Evolutionary conservation across 1,140 invertebrate genomes (phyloP).

Genomic region (Bombus waltoni): DNA sequence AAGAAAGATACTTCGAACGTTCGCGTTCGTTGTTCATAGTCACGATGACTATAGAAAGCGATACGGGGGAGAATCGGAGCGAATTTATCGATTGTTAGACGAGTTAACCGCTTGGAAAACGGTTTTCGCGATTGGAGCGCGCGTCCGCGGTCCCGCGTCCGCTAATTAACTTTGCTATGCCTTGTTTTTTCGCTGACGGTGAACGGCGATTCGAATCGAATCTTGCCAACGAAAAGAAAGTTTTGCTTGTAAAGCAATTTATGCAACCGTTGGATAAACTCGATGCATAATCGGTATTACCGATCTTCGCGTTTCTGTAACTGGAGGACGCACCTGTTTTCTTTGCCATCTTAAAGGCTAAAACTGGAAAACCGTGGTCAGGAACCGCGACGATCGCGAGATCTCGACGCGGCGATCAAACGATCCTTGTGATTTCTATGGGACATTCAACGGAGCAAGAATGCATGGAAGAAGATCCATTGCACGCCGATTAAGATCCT

Average conservation of each 20-base stretch:
- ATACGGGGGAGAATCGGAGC: not conserved
- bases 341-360: not conserved
- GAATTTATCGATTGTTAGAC: constrained; percentile 30
- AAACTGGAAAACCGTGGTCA: not conserved
- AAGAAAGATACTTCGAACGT: too few relatives aligned
- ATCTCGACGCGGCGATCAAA: not conserved
- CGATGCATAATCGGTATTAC: not conserved
- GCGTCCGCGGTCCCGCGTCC: not conserved
- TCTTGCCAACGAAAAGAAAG: constrained; percentile 4
- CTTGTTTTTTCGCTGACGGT: not conserved
- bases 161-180: constrained; percentile 3
- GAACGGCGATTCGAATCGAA: not conserved
- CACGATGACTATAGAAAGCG: constrained; percentile 1
- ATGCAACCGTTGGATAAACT: not conserved
- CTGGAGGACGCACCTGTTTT: not conserved
- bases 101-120: constrained; percentile 19
- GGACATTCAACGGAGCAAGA: constrained; percentile 2
- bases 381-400: not conserved
- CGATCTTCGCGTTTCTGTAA: not conserved
- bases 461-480: constrained; percentile 11
- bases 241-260: not conserved
- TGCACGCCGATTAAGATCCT: constrained; percentile 40
- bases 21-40: not conserved
- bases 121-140: not conserved
- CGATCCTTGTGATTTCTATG: not conserved